phyloP scores from a whole-genome alignment of 2,797 vertebrate genomes.

The Protonibea diacanthus region DNA sequence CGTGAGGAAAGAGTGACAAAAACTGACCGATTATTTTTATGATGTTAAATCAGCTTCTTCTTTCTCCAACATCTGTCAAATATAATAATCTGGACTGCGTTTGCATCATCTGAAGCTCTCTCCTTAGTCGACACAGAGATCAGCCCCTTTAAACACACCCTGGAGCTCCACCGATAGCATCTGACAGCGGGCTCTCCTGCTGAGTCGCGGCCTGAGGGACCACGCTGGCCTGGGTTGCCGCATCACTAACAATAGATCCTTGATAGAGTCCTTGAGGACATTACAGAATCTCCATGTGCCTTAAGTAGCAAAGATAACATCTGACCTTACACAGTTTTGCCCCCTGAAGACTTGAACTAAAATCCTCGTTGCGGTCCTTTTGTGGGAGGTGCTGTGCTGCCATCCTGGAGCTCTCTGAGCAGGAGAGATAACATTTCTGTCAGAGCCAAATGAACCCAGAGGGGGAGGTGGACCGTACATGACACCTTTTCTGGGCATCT shows the following conservation, averaged over 20 bases:
- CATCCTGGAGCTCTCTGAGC: constrained; percentile 24
- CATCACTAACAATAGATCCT: constrained; percentile 49
- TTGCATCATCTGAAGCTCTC: neutral
- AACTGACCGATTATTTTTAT: neutral
- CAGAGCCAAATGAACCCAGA: neutral
- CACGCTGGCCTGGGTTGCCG: constrained; percentile 20
- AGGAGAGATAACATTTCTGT: constrained; percentile 39
- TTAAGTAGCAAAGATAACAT: constrained; percentile 43
- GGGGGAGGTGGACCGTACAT: neutral
- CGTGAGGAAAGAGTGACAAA: neutral
- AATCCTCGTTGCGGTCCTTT: constrained; percentile 10
- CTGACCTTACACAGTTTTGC: constrained; percentile 45
- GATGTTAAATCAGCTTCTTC: neutral
- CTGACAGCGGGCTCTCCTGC: constrained; percentile 47
- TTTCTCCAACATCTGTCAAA: neutral
- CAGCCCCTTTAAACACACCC: constrained; percentile 21
- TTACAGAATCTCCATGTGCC: constrained; percentile 52
- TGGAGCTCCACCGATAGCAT: constrained; percentile 50
- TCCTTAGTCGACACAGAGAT: constrained; percentile 4
- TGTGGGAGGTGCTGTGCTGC: constrained; percentile 3
- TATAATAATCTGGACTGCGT: neutral
- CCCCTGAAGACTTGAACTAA: constrained; percentile 36
- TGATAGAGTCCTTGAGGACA: constrained; percentile 40
- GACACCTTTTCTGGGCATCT: constrained; percentile 14
- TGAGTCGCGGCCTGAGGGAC: constrained; percentile 23